These are phyloP conservation scores for Protobothrops mucrosquamatus DNA, from an alignment of 2,113 vertebrate species.

Conservation along the genomic window DNA sequence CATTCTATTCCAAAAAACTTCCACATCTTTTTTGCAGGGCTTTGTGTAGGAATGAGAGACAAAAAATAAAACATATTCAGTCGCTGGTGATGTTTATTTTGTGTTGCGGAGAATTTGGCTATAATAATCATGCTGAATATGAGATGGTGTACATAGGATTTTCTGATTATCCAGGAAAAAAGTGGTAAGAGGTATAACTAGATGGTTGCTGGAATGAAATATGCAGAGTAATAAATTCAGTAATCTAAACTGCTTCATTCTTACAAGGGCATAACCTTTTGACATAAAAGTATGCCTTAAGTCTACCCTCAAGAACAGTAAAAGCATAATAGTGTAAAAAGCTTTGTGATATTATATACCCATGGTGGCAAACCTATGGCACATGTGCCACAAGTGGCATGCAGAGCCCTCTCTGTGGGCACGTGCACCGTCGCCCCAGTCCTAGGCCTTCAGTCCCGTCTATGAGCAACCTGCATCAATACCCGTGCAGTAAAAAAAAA, in stretches of 20 bases:
- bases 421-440: no score
- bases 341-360: neutral
- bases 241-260: neutral
- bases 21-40: neutral
- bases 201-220: neutral
- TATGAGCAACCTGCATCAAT: no score
- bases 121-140: neutral
- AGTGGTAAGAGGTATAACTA: neutral
- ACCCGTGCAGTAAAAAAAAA: no score
- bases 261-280: neutral
- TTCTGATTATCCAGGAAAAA: neutral
- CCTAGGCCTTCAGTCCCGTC: no score
- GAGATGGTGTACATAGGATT: neutral
- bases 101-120: neutral
- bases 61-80: neutral
- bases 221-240: neutral
- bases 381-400: no score
- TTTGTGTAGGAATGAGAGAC: neutral
- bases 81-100: neutral
- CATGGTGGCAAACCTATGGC: no score
- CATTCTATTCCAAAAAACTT: neutral
- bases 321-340: neutral
- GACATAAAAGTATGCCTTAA: neutral
- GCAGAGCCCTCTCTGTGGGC: no score
- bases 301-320: neutral